These are phyloP conservation scores for Vulpes lagopus DNA, from an alignment of 2,113 vertebrate species.

Conservation along the genomic window DNA sequence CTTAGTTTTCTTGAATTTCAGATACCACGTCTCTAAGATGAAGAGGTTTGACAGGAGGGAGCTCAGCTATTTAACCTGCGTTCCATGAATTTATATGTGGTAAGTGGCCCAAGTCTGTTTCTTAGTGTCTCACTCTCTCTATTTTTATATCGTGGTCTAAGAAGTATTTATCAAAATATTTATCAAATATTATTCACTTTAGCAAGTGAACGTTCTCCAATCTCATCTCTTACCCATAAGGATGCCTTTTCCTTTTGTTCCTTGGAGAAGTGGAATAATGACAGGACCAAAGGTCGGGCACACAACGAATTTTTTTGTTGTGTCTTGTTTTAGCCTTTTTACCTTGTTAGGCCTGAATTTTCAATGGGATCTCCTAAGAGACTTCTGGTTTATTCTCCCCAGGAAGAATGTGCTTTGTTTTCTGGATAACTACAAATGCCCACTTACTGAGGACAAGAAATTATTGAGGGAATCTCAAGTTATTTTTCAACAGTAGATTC, in stretches of 20 bases:
- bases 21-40: not conserved
- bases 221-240: not conserved
- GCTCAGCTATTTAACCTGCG: not conserved
- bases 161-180: not conserved
- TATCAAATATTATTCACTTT: too few relatives aligned
- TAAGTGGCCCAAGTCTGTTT: not conserved
- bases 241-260: not conserved
- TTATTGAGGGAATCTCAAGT: not conserved
- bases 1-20: not conserved
- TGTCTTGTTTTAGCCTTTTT: not conserved
- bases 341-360: not conserved
- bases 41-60: not conserved
- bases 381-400: not conserved
- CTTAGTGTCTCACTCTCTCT: not conserved
- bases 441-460: not conserved
- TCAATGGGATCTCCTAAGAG: not conserved
- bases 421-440: not conserved
- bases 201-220: not conserved
- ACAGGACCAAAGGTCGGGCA: not conserved
- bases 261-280: not conserved
- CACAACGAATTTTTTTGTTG: not conserved
- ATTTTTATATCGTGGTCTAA: not conserved
- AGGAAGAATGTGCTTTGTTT: not conserved
- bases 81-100: not conserved
- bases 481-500: not conserved